A percentile compares a stretch with the other conserved stretches of the same genome.
Evolutionary conservation across 2,797 vertebrate species (phyloP).

Genomic region (Acrossocheilus fasciatus): DNA sequence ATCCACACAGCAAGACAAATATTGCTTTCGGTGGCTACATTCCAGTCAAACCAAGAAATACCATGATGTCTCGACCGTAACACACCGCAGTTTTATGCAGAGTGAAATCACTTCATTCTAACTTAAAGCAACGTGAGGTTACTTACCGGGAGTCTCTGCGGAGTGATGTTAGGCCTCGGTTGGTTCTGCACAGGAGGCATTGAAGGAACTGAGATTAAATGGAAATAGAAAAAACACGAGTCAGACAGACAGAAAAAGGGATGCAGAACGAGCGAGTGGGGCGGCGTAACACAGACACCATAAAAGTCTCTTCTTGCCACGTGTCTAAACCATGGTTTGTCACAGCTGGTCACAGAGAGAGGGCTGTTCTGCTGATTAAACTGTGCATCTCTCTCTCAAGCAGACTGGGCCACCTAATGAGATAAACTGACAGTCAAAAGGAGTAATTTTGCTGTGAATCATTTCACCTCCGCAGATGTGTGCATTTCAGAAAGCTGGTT

Average conservation of each 20-base stretch:
- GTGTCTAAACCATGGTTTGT: slow-evolving; percentile 43
- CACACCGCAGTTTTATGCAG: not conserved
- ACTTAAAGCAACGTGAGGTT: slow-evolving; percentile 76
- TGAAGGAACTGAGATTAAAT: slow-evolving; percentile 87
- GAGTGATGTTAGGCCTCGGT: slow-evolving; percentile 92
- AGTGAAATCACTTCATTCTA: slow-evolving; percentile 37
- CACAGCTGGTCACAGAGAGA: slow-evolving; percentile 50
- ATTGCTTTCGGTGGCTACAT: not conserved
- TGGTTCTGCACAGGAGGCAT: slow-evolving; percentile 94
- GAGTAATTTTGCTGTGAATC: slow-evolving; percentile 58
- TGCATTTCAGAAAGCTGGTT: slow-evolving; percentile 61
- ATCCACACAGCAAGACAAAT: slow-evolving; percentile 26
- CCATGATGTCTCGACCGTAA: slow-evolving; percentile 23
- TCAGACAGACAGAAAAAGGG: slow-evolving; percentile 41
- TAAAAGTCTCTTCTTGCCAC: slow-evolving; percentile 25
- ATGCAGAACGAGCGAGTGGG: slow-evolving; percentile 27
- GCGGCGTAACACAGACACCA: slow-evolving; percentile 19
- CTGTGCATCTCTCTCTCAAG: slow-evolving; percentile 35
- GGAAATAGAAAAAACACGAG: slow-evolving; percentile 40
- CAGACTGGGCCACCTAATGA: slow-evolving; percentile 47
- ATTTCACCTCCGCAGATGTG: slow-evolving; percentile 62
- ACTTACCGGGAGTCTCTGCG: slow-evolving; percentile 98
- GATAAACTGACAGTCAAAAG: slow-evolving; percentile 46
- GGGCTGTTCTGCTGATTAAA: slow-evolving; percentile 52
- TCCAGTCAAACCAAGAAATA: slow-evolving; percentile 2